Evolutionary conservation across 2,113 vertebrate species (phyloP).

Genomic region (Miniopterus natalensis): DNA sequence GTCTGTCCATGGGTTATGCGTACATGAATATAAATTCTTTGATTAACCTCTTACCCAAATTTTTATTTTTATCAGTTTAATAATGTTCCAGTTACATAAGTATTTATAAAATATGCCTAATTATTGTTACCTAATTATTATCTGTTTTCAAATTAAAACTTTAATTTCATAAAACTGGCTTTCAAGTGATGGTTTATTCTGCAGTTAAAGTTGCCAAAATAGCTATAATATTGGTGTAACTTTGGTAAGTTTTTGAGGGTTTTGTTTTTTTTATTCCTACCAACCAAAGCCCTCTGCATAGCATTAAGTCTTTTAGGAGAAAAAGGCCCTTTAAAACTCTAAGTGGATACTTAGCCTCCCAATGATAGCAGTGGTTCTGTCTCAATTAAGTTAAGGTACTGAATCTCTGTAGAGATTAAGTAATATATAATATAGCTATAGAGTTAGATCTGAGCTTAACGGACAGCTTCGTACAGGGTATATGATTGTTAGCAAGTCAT

Average conservation of each 20-base stretch:
- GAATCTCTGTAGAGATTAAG: not conserved
- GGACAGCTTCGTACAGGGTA: not conserved
- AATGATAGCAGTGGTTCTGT: not conserved
- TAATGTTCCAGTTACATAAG: slow-evolving; percentile 34
- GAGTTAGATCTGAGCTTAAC: not conserved
- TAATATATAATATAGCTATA: not conserved
- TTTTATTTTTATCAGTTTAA: slow-evolving; percentile 27
- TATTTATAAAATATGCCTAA: slow-evolving; percentile 23
- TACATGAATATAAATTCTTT: too few species aligned
- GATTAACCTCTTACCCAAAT: not conserved
- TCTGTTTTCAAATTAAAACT: not conserved
- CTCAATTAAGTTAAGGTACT: not conserved
- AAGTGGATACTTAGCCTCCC: not conserved
- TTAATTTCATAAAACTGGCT: slow-evolving; percentile 46
- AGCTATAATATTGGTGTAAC: not conserved
- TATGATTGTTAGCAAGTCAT: not conserved
- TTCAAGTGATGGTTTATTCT: slow-evolving; percentile 43
- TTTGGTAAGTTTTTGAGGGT: not conserved
- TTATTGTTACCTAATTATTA: not conserved
- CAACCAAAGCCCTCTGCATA: not conserved
- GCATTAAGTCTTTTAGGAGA: slow-evolving; percentile 5
- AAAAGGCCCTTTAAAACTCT: not conserved
- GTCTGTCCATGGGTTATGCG: too few species aligned
- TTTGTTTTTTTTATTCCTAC: not conserved
- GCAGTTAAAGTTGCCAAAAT: slow-evolving; percentile 4